Conservation (phyloP, 2,888 invertebrate species). For the Drosophila nr. perissopoda region DNA sequence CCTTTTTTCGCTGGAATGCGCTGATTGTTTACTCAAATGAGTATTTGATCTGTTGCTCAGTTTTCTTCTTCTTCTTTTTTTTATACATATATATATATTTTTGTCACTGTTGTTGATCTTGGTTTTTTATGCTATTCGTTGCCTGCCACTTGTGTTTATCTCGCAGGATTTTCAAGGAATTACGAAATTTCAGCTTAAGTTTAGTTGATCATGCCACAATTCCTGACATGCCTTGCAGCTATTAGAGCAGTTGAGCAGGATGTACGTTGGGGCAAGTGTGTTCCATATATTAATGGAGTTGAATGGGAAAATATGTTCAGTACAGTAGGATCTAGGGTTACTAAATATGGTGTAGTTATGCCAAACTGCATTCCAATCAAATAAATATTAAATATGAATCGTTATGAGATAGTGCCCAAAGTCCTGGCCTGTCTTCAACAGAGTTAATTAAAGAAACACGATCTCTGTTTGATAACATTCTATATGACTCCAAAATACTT, state of each 20-base stretch:
- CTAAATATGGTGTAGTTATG: neutral
- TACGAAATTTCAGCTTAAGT: conserved; percentile 11
- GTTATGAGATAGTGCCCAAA: neutral
- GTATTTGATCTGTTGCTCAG: conserved; percentile 69
- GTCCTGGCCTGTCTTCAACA: neutral
- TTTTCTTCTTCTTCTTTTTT: conserved; percentile 33
- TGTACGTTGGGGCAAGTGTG: neutral
- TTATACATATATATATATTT: conserved; percentile 12
- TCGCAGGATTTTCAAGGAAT: conserved; percentile 74
- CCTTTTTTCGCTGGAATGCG: conserved; percentile 75
- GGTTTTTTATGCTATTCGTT: neutral
- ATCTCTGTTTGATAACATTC: neutral
- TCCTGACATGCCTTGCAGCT: conserved; percentile 6
- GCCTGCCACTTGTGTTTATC: conserved; percentile 50
- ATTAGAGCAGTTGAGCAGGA: conserved; percentile 13
- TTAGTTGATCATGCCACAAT: conserved; percentile 42
- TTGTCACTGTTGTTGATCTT: conserved; percentile 50
- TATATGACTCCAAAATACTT: neutral
- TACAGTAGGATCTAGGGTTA: neutral
- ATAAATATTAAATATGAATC: neutral
- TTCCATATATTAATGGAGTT: neutral
- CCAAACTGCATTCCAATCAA: neutral
- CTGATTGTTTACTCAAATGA: conserved; percentile 74
- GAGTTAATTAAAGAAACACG: neutral
- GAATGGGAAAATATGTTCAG: neutral